Conservation (phyloP, 2,888 invertebrate species). For the Ernsta delagoae region DNA sequence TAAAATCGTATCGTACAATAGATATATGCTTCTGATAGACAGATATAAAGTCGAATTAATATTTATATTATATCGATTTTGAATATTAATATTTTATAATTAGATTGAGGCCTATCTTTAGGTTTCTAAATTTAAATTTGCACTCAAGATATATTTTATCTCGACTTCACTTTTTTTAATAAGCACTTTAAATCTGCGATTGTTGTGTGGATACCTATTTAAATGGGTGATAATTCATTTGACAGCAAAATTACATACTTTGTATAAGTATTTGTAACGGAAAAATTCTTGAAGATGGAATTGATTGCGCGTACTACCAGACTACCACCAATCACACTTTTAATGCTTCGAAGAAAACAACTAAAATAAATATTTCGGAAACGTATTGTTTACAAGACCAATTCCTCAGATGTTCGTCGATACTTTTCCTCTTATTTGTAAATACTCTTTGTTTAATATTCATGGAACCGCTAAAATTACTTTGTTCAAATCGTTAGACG, state of each 20-base stretch:
- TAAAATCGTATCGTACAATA: conserved; percentile 37
- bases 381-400: conserved; percentile 5
- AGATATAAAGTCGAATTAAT: conserved; percentile 21
- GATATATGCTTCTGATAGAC: conserved; percentile 34
- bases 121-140: no score
- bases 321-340: background rate
- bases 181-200: no score
- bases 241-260: no score
- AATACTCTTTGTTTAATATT: conserved; percentile 12
- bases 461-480: conserved; percentile 5
- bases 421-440: background rate
- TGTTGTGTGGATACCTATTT: no score
- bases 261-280: background rate
- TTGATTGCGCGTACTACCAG: no score
- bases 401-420: conserved; percentile 6
- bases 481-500: conserved; percentile 5
- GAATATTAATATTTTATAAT: no score
- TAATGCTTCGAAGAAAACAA: background rate
- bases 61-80: no score
- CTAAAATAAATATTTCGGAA: background rate
- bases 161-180: no score
- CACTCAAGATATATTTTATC: no score
- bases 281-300: background rate
- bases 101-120: no score
- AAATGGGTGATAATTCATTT: no score